These are phyloP conservation scores for Aethina tumida DNA, from an alignment of 1,140 invertebrate genomes.

Conservation along the genomic window DNA sequence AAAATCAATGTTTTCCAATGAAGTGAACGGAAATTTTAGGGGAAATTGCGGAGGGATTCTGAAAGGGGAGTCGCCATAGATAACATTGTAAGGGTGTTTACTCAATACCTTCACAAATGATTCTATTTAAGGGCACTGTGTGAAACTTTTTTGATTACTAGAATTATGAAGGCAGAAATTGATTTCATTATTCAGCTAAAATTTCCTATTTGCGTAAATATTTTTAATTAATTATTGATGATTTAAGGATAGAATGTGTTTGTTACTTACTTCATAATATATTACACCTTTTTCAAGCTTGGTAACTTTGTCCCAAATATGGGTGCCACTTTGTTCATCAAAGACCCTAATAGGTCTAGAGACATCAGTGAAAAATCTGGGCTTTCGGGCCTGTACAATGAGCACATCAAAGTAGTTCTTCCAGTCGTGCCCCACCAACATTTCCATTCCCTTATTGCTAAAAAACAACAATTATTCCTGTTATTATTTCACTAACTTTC, in stretches of 20 bases:
- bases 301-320: conserved; percentile 85
- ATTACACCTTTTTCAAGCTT: conserved; percentile 79
- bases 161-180: too few species aligned
- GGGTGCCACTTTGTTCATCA: conserved; percentile 66
- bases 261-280: conserved; percentile 83
- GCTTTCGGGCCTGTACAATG: conserved; percentile 91
- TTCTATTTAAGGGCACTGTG: too few species aligned
- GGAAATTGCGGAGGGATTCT: too few species aligned
- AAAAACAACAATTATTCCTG: conserved; percentile 23
- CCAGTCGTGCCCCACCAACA: conserved; percentile 84
- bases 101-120: too few species aligned
- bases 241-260: conserved; percentile 4
- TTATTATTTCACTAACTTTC: conserved; percentile 7
- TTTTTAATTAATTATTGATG: too few species aligned
- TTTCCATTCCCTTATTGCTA: conserved; percentile 87
- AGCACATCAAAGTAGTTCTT: conserved; percentile 86
- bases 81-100: too few species aligned
- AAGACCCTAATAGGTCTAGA: conserved; percentile 83
- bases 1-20: too few species aligned
- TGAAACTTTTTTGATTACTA: too few species aligned
- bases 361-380: conserved; percentile 89
- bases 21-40: too few species aligned
- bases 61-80: too few species aligned
- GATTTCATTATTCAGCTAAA: neutral
- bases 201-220: neutral